phyloP scores from a whole-genome alignment of 2,113 vertebrate genomes.

The Eubucco bourcierii region DNA sequence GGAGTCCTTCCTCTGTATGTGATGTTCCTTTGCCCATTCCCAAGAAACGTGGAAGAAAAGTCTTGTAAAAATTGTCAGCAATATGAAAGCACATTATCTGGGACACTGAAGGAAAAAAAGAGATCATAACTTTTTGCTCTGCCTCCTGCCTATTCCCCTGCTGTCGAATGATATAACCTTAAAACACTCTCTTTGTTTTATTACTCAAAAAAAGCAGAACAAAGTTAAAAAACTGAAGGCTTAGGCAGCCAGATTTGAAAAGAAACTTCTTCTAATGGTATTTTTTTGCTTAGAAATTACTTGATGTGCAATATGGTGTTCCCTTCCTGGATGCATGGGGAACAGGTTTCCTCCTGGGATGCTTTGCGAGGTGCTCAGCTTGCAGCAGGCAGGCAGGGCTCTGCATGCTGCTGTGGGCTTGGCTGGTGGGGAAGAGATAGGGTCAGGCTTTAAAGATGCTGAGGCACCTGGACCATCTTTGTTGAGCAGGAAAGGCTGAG shows the following conservation, averaged over 20 bases:
- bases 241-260: background rate
- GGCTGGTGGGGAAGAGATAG: background rate
- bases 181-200: background rate
- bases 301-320: background rate
- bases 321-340: rapidly evolving
- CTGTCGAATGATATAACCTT: background rate
- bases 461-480: too few relatives aligned
- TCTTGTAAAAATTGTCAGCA: background rate
- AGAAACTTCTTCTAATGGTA: background rate
- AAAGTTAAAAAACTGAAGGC: background rate
- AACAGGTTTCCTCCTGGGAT: background rate
- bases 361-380: background rate
- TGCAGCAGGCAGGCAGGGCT: background rate
- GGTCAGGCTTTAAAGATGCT: background rate
- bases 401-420: rapidly evolving
- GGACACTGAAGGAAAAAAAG: conserved; percentile 29
- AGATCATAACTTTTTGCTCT: conserved; percentile 22
- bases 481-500: too few relatives aligned
- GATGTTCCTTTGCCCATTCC: conserved; percentile 32
- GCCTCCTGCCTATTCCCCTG: conserved; percentile 31
- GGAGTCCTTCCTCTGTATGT: background rate
- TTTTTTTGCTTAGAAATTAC: background rate
- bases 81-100: conserved; percentile 49
- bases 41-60: conserved; percentile 19
- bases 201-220: background rate